A percentile compares a stretch with the other conserved stretches of the same genome.
Conservation (phyloP, 2,113 vertebrate genomes). For the Oxyura jamaicensis region DNA sequence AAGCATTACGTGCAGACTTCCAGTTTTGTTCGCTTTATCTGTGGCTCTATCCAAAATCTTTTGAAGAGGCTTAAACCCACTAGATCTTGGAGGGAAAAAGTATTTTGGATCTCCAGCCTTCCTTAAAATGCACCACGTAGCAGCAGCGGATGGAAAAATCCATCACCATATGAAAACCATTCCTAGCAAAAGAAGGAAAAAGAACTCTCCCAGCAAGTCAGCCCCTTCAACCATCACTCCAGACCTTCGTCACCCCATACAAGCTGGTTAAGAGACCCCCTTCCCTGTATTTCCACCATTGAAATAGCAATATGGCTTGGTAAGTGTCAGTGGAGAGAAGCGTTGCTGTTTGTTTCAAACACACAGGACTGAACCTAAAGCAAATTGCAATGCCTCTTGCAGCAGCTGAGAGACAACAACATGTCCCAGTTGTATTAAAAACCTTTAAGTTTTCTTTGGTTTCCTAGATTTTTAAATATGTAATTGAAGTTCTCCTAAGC, state of each 20-base stretch:
- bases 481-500: not conserved
- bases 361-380: not conserved
- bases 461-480: not conserved
- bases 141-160: not conserved
- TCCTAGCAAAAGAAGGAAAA: not conserved
- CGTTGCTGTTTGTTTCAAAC: not conserved
- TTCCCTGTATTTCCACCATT: not conserved
- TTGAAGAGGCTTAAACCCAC: not conserved
- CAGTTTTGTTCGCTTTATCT: not conserved
- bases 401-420: not conserved
- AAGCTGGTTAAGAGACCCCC: not conserved
- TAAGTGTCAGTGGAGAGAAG: fast-evolving
- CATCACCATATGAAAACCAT: not conserved
- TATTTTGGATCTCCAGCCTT: fast-evolving
- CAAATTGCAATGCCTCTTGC: not conserved
- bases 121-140: not conserved
- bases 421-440: not conserved
- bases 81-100: not conserved
- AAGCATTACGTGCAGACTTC: not conserved
- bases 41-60: not conserved
- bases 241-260: not conserved
- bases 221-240: not conserved
- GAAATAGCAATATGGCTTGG: not conserved
- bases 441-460: not conserved
- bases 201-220: not conserved